Conservation (phyloP, 2,797 vertebrate species). For the Florisuga fusca region DNA sequence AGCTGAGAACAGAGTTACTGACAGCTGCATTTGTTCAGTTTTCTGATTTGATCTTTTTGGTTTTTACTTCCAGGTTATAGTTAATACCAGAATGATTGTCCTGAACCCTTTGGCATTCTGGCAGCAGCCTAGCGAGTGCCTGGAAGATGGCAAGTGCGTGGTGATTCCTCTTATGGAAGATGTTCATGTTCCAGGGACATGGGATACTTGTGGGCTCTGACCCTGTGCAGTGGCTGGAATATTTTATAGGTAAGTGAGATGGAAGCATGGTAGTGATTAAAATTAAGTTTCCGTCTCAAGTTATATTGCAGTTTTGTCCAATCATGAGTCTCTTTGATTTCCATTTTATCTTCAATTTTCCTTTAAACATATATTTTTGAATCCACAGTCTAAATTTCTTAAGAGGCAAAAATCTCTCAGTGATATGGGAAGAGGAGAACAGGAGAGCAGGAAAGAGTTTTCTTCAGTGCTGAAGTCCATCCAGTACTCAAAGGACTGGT, state of each 20-base stretch:
- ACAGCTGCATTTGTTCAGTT: neutral
- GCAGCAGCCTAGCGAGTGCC: neutral
- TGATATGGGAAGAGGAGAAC: neutral
- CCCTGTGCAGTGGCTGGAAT: fast-evolving
- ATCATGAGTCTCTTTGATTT: neutral
- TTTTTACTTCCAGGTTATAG: neutral
- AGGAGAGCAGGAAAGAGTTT: neutral
- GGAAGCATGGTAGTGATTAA: neutral
- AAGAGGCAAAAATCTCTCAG: neutral
- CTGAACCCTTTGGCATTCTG: neutral
- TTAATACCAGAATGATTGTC: neutral
- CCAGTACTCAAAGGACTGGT: neutral
- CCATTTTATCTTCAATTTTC: neutral
- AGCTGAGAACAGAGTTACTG: slow-evolving; percentile 1
- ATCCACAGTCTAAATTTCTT: neutral
- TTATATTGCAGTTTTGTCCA: neutral
- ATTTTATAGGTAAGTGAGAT: neutral
- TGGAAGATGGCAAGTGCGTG: neutral
- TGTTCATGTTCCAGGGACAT: neutral
- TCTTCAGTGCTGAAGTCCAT: neutral
- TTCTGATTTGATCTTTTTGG: neutral
- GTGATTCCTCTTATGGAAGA: neutral
- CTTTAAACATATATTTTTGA: neutral
- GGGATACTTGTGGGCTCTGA: neutral
- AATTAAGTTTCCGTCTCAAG: neutral